These are phyloP conservation scores for Meliscaeva auricollis DNA, from an alignment of 2,888 invertebrate species.

Conservation along the genomic window DNA sequence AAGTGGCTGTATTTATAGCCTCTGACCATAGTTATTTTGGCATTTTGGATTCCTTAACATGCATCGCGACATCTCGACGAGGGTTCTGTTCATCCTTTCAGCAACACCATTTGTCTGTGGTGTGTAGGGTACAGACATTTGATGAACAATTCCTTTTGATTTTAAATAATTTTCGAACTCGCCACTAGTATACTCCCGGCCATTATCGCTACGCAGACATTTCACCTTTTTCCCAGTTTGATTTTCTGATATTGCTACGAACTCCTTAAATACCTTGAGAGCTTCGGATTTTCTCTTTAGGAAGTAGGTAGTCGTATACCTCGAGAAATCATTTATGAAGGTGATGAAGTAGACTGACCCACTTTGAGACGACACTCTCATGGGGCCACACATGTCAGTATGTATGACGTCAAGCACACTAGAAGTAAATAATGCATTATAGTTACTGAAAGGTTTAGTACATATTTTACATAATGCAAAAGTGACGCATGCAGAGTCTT, in stretches of 20 bases:
- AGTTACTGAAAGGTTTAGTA: conserved; percentile 25
- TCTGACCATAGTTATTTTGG: conserved; percentile 75
- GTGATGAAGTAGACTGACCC: conserved; percentile 37
- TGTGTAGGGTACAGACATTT: conserved; percentile 66
- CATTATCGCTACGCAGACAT: conserved; percentile 45
- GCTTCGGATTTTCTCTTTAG: conserved; percentile 47
- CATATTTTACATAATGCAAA: conserved; percentile 44
- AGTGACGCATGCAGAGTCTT: conserved; percentile 37
- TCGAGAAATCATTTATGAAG: conserved; percentile 49
- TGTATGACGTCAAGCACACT: too few species aligned
- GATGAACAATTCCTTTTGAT: conserved; percentile 67
- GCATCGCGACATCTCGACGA: conserved; percentile 75
- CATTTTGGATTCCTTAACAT: conserved; percentile 58
- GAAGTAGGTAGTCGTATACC: conserved; percentile 42
- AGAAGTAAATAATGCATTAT: conserved; percentile 29
- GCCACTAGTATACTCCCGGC: conserved; percentile 34
- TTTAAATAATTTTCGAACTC: conserved; percentile 62
- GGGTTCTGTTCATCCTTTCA: conserved; percentile 72
- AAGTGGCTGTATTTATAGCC: conserved; percentile 71
- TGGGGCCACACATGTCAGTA: too few species aligned
- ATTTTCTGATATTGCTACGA: conserved; percentile 29
- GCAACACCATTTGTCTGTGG: conserved; percentile 76
- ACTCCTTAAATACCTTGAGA: conserved; percentile 47
- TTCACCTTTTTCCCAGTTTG: conserved; percentile 51
- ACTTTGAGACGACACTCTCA: conserved; percentile 25